Base-by-base conservation (phyloP, 2,113 vertebrate species). In the Geothlypis trichas region DNA sequence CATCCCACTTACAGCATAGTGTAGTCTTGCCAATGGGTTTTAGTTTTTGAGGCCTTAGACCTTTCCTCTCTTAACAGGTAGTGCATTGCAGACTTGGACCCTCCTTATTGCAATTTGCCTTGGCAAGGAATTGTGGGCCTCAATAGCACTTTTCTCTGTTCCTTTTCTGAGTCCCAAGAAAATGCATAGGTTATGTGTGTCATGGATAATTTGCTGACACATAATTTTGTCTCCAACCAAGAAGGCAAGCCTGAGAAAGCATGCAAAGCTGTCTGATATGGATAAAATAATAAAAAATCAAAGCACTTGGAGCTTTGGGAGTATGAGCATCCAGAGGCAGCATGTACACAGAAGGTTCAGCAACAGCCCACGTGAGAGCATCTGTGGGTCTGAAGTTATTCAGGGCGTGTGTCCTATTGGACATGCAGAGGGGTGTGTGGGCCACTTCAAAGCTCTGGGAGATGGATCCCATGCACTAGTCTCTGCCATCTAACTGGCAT, bases 111-210 rank as follows among this genome's bases (percentile, higher is more conserved):
- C 42, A 68, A 3, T 21, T 87, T 11, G 10, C 27, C 51, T 78
- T 69, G 30, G 30, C 41, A 46, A 46, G 51, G 49, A 65, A 15
- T 4, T 81, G 26, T 69, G 28, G 35, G 5, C 23, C 27, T 66
- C 33, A 30, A 8, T 1, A 41, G 17, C 58, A 63, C 10, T 86
- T 74, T 49, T 47, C 22, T 87, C 68, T 49, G 10, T 20, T 67
- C 7, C 17, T 7, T 31, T 79, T 62, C 31, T 2, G 5, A 54
- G 18, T 54, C 44, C 44, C 44, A 61, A 30, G 74, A 57, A 13
- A 42, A 73, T 33, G 10, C 0, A 0, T 39, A 17, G 24, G 13
- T 17, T 63, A 7, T 0, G 4, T 46, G 26, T 7, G 0, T 55
- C 2, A 0, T 28, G 30, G 20, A 74, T 35, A 15, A 23, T 84